A percentile compares a stretch with the other conserved stretches of the same genome.
Conservation (phyloP, 2,888 invertebrate species). For the Portevinia maculata region DNA sequence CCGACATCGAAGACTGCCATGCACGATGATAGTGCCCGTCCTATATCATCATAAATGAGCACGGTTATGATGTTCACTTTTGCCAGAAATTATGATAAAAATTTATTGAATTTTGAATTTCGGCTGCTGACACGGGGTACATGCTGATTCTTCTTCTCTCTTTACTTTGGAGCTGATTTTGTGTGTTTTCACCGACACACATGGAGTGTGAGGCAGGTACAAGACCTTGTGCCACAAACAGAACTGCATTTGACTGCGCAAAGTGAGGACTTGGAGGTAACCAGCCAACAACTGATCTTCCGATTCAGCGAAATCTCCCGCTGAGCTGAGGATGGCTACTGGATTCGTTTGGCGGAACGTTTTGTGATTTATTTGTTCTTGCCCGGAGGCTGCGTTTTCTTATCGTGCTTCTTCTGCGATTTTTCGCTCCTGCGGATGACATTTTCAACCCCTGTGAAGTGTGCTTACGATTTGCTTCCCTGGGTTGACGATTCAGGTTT, state of each 20-base stretch:
- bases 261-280: constrained; percentile 30
- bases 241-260: constrained; percentile 46
- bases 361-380: constrained; percentile 66
- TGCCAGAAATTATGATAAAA: constrained; percentile 66
- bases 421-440: constrained; percentile 68
- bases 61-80: constrained; percentile 66
- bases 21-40: constrained; percentile 13
- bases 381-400: constrained; percentile 52
- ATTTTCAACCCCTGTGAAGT: constrained; percentile 65
- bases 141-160: constrained; percentile 13
- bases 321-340: constrained; percentile 59
- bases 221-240: constrained; percentile 14
- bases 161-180: constrained; percentile 9
- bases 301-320: constrained; percentile 69
- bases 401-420: constrained; percentile 47
- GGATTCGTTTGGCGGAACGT: constrained; percentile 66
- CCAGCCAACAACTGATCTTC: constrained; percentile 54
- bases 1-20: constrained; percentile 6
- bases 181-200: not conserved
- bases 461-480: constrained; percentile 51
- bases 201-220: constrained; percentile 16
- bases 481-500: constrained; percentile 49
- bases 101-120: constrained; percentile 73
- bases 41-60: constrained; percentile 45
- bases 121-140: constrained; percentile 14